Conservation (phyloP, 2,797 vertebrate genomes). For the Aeoliscus strigatus region DNA sequence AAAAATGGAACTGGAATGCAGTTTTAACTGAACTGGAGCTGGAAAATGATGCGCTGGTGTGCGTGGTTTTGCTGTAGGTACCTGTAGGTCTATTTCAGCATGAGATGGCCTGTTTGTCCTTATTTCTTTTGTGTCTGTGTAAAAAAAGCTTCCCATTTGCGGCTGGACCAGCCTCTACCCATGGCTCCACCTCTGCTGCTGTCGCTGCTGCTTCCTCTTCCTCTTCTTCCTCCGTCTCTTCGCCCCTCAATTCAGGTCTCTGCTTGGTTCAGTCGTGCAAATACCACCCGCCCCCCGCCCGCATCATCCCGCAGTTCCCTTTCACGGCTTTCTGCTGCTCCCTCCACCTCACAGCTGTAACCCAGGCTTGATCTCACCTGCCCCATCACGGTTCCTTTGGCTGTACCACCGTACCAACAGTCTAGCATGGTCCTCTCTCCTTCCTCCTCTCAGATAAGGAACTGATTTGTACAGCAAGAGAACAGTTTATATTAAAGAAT, state of each 20-base stretch:
- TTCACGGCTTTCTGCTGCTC: slow-evolving; percentile 49
- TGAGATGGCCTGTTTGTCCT: slow-evolving; percentile 65
- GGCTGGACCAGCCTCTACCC: slow-evolving; percentile 70
- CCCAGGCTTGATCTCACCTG: slow-evolving; percentile 30
- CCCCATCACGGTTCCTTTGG: slow-evolving; percentile 39
- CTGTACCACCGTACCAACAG: slow-evolving; percentile 51
- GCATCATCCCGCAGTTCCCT: slow-evolving; percentile 47
- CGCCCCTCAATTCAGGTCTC: slow-evolving; percentile 73
- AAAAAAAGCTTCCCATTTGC: slow-evolving; percentile 73
- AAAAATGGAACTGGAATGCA: slow-evolving; percentile 5
- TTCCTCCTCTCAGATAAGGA: slow-evolving; percentile 17
- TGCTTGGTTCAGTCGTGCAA: slow-evolving; percentile 71
- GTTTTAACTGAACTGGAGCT: slow-evolving; percentile 11
- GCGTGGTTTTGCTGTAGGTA: slow-evolving; percentile 22
- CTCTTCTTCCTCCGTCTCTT: slow-evolving; percentile 69
- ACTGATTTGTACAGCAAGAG: slow-evolving; percentile 2
- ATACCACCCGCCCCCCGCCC: slow-evolving; percentile 37
- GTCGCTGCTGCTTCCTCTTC: slow-evolving; percentile 65
- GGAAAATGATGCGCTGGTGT: slow-evolving; percentile 3
- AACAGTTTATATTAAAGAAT: slow-evolving; percentile 6
- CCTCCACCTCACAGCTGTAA: slow-evolving; percentile 37
- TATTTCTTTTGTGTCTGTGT: slow-evolving; percentile 66
- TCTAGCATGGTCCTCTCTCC: slow-evolving; percentile 49
- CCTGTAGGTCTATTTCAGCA: slow-evolving; percentile 53
- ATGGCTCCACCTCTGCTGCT: slow-evolving; percentile 67